Base-by-base conservation (phyloP, 2,113 vertebrate species). In the Amphilophus citrinellus region DNA sequence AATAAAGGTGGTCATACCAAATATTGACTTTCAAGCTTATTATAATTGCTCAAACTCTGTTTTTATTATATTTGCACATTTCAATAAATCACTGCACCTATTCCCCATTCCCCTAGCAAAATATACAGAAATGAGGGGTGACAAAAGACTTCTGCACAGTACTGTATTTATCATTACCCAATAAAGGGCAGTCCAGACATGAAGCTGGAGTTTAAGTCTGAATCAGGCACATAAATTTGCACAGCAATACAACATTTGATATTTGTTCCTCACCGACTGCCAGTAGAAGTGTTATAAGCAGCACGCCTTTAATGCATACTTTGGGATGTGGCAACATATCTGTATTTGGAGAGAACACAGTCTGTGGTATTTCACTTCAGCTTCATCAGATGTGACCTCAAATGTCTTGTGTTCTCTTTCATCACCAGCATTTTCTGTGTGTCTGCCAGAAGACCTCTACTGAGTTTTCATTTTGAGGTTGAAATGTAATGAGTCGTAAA, bases 401-500 rank as follows among this genome's bases (percentile, higher is more conserved):
- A 66, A 87, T 47, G 47, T 84, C 82, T 75, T 11, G 42, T 14
- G 50, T 82, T 83, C 76, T 83, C 80, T 84, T 68, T 93, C 83
- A 84, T 92, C 82, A 80, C 84, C 42, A 10, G 53, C 30, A 1
- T 78, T 78, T 35, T 66, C 85, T 79, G 76, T 10, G 60, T 42
- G 88, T 80, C 88, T 89, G 87, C 89, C 89, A 90, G 82, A 80
- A 59, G 84, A 89, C 85, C 79, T 85, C 83, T 76, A 22, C 84
- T 58, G 61, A 87, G 92, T 88, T 92, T 89, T 85, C 65, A 89
- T 87, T 87, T 59, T 91, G 87, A 87, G 88, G 89, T 88, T 60
- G 81, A 91, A 79, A 76, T 68, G 84, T 90, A 94, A 91, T 89
- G 81, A 90, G 61, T 91, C 80, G 56, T 79, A 80, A 68, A 90